Base-by-base conservation (phyloP, 2,113 vertebrate genomes). In the Otus sunia region DNA sequence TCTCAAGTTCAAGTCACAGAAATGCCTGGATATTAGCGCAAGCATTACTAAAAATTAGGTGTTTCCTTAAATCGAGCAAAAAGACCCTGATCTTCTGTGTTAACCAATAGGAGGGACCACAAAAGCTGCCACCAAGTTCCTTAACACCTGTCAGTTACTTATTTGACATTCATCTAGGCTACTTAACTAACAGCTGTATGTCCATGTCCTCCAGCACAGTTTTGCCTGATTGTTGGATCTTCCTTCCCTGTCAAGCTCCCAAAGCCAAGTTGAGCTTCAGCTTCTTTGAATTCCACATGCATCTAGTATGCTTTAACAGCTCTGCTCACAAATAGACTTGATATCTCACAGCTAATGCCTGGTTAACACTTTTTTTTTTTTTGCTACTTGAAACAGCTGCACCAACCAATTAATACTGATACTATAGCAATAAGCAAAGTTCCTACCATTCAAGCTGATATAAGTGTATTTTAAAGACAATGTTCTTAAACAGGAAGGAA, bases 401-500 rank as follows among this genome's bases (percentile, higher is more conserved):
- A 79, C n/a, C 32, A 56, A 60, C 36, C 47, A 76, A 80, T 92
- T 77, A 88, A 59, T 45, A 78, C 2, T 76, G 32, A 55, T 39
- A 73, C 7, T 60, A 22, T 1, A 74, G 56, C n/a, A 92, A 49
- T 63, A 77, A 75, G 88, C 60, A 9, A 67, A 55, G 56, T 49
- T 87, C 64, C 89, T 94, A 81, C 60, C 45, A 81, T 69, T 71
- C 56, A 90, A 77, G 60, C 27, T 43, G 34, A 91, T 43, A 27
- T 0, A 78, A 15, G 27, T 23, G 53, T 60, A 68, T 56, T 89
- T 71, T 78, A 68, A 91, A 93, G 74, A 76, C 74, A 91, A 69
- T 76, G 92, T n/a, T 84, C 64, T 60, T 49, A 32, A 88, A 92
- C 92, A 93, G 82, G 92, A 93, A 91, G 80, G 83, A 95, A 95